These are phyloP conservation scores for Falco berigora DNA, from an alignment of 2,797 vertebrate species.

Conservation along the genomic window DNA sequence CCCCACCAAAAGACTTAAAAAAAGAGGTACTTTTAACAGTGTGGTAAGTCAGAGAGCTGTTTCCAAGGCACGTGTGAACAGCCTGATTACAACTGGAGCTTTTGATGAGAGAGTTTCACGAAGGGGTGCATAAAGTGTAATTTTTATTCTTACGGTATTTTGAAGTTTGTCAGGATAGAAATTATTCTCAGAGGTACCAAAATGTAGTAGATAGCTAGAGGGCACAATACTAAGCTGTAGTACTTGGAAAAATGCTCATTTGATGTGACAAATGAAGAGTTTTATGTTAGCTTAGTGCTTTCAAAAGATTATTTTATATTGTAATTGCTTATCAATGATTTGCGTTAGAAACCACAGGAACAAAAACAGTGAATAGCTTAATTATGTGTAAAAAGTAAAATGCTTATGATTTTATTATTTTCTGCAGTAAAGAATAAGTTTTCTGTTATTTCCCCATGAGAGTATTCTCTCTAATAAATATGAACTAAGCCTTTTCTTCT, in stretches of 20 bases:
- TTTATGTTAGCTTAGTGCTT: slow-evolving; percentile 1
- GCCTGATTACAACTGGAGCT: not conserved
- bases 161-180: not conserved
- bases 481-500: not conserved
- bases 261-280: not conserved
- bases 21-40: not conserved
- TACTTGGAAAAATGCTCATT: slow-evolving; percentile 6
- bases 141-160: not conserved
- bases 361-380: not conserved
- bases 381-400: not conserved
- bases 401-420: not conserved
- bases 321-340: slow-evolving; percentile 13
- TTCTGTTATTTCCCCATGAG: not conserved
- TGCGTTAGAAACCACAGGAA: not conserved
- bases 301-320: not conserved
- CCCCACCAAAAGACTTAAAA: not conserved
- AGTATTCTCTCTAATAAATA: not conserved
- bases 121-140: not conserved
- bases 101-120: not conserved
- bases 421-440: not conserved
- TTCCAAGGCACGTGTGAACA: not conserved
- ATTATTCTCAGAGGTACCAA: not conserved
- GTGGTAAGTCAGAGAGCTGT: not conserved
- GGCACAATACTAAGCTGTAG: not conserved
- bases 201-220: not conserved